Evolutionary conservation across 2,113 vertebrate genomes (phyloP), one percentile per base, ranked within the genome.

Genomic region (Cygnus atratus): DNA sequence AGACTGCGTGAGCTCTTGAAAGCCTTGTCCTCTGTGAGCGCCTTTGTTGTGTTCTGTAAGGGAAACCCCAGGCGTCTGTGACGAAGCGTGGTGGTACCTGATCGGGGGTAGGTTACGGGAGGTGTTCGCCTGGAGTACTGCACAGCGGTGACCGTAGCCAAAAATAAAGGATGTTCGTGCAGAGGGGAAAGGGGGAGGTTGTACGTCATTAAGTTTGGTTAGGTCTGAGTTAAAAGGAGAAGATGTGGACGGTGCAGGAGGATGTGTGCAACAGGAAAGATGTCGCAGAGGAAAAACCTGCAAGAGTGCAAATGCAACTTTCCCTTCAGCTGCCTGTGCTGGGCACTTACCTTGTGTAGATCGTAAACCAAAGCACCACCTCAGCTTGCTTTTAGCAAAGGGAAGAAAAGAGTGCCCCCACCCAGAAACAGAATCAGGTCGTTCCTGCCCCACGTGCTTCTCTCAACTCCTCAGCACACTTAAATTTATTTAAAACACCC

Each of bases 181-280:
- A 62, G 22, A 1, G 41, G 17, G 35, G 21, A 3, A 13, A 7
- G 46, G 5, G 16, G 17, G 41, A 59, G 25, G 15, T 20, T 62
- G 22, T 62, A 6, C 1, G 1, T 43, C 4, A 1, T 35, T 59
- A 3, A 5, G 1, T 46, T 67, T 55, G 6, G 2, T 44, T 57
- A 35, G n/a, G 50, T 21, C 82, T 85, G 26, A 3, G 1, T 44
- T 1, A 35, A 86, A 22, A 59, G 67, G 35, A 4, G 2, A 4
- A 4, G 17, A 17, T 43, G n/a, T 6, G 24, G 44, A 6, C 20
- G 17, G 13, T 3, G 7, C 39, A 28, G 71, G 21, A 48, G 78
- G 25, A 21, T 44, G 50, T 9, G 1, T 11, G 55, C 14, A 13
- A 25, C 29, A 25, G 15, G 41, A 26, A 24, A 0, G 1, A 33